Evolutionary conservation across 2,113 vertebrate species (phyloP), one percentile per base, ranked within the genome.

Genomic region (Ramphastos sulfuratus): DNA sequence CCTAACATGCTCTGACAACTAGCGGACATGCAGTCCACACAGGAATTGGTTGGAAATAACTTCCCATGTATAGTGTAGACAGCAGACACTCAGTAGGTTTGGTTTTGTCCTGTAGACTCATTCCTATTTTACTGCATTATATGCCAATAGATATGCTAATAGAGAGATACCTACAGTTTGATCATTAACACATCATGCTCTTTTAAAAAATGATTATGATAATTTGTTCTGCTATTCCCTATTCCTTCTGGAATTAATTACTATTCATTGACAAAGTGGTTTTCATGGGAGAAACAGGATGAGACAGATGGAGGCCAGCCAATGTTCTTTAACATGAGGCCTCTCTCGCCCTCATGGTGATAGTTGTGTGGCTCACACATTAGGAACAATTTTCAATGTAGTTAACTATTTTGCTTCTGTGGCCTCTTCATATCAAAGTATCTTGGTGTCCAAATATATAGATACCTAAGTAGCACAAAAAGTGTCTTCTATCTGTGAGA

Each of bases 161-260:
- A 39, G 37, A 85, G 39, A 67, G 31, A 37, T 25, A 76, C 7
- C 25, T n/a, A 21, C 15, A 63, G 18, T 28, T 30, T 46, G 14
- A 64, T 72, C 70, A 59, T 71, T 90, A 83, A 63, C 23, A 58
- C 2, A 0, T 54, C 54, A 72, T 92, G 50, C 31, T 78, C 31
- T 28, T 76, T 35, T 15, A 16, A 16, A 23, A 69, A 48, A 15
- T 1, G 0, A 50, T 66, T 60, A 58, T 84, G 75, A 28, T 83
- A 94, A 80, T 93, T 24, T 92, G 33, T 78, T 85, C 39, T 76
- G 46, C 3, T 73, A 61, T 85, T n/a, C 75, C 20, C 10, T 52
- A 8, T 80, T 92, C 52, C 63, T 92, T 94, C 92, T 94, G 91
- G 92, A 94, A 73, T 81, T 50, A 82, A 87, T 95, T 83, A 83